Evolutionary conservation across 2,888 invertebrate genomes (phyloP).

Genomic region (Limnephilus marmoratus): DNA sequence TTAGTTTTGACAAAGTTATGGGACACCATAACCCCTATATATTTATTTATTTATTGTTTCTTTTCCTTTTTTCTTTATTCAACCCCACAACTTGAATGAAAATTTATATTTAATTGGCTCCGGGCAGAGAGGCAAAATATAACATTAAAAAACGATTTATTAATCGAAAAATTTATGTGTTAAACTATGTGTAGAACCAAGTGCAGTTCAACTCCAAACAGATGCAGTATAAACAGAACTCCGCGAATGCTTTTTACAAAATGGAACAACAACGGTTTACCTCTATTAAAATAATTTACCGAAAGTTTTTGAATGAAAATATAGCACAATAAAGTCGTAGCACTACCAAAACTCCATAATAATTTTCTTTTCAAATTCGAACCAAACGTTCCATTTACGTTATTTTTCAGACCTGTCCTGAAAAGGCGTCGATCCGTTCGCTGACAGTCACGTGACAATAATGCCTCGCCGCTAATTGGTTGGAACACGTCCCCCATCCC

Average conservation of each 20-base stretch:
- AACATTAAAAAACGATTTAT: too few relatives aligned
- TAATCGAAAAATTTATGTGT: too few relatives aligned
- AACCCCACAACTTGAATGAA: too few relatives aligned
- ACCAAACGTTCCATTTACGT: neutral
- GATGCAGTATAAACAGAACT: neutral
- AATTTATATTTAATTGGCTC: too few relatives aligned
- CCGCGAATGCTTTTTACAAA: too few relatives aligned
- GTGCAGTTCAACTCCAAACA: too few relatives aligned
- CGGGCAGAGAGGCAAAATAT: too few relatives aligned
- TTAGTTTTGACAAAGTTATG: too few relatives aligned
- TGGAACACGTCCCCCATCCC: slow-evolving; percentile 12
- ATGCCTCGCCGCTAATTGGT: slow-evolving; percentile 52
- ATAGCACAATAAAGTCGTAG: neutral
- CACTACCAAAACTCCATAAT: neutral
- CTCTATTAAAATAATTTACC: neutral
- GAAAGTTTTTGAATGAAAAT: neutral
- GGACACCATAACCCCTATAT: too few relatives aligned
- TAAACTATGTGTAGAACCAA: too few relatives aligned
- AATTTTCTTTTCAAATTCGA: neutral
- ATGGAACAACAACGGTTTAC: neutral
- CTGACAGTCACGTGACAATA: slow-evolving; percentile 45
- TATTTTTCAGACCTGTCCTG: neutral
- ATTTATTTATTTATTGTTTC: too few relatives aligned
- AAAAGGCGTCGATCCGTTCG: slow-evolving; percentile 19
- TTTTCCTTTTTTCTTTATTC: too few relatives aligned